Evolutionary conservation across 2,888 invertebrate species (phyloP).

Genomic region (Camptogramma bilineatum): DNA sequence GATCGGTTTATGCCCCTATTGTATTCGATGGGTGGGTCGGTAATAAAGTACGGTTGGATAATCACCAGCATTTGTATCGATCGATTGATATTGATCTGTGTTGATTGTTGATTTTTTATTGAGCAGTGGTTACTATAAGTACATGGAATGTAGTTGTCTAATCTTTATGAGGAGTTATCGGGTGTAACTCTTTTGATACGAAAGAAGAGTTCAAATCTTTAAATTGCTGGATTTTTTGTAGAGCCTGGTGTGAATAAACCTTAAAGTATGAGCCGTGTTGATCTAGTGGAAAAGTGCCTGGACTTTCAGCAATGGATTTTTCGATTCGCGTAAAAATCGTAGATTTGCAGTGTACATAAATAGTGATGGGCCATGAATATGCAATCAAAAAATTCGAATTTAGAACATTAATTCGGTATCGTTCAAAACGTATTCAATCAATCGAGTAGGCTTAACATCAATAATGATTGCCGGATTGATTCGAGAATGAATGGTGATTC

Average conservation of each 20-base stretch:
- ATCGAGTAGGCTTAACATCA: constrained; percentile 7
- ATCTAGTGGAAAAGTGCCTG: too few relatives aligned
- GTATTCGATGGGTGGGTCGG: constrained; percentile 53
- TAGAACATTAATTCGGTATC: neutral
- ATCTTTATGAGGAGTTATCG: neutral
- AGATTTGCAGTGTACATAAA: neutral
- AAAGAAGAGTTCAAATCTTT: too few relatives aligned
- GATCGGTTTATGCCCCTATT: constrained; percentile 43
- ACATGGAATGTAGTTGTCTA: neutral
- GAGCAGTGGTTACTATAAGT: constrained; percentile 18
- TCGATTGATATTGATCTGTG: constrained; percentile 48
- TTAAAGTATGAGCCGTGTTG: neutral
- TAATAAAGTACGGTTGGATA: constrained; percentile 66
- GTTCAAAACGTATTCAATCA: constrained; percentile 6
- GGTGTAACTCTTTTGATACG: too few relatives aligned
- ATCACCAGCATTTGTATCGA: constrained; percentile 55
- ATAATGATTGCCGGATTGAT: constrained; percentile 15
- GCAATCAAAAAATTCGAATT: neutral
- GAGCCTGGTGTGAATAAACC: too few relatives aligned
- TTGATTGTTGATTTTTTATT: constrained; percentile 48
- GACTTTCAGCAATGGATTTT: too few relatives aligned
- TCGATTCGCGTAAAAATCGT: neutral
- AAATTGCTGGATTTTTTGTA: too few relatives aligned
- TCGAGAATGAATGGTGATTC: constrained; percentile 2
- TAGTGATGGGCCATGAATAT: constrained; percentile 5